Percentiles rank a stretch among this genome's conserved stretches.
phyloP scores from a whole-genome alignment of 2,113 vertebrate species.

The Podarcis cretensis region DNA sequence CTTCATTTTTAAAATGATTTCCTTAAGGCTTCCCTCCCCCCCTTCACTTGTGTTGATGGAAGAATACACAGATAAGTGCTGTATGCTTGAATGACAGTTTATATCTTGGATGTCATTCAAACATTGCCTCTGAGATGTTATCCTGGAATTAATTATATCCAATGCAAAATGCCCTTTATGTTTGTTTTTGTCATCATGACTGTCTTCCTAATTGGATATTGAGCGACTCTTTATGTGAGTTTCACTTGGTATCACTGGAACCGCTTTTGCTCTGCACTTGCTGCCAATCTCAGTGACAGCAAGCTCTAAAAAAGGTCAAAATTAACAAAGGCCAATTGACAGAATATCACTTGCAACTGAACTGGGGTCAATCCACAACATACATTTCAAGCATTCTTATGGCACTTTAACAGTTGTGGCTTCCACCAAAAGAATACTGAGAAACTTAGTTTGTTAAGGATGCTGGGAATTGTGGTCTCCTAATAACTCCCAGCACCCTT shows the following conservation, averaged over 20 bases:
- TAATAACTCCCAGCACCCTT: too few relatives aligned
- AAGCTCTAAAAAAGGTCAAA: constrained; percentile 37
- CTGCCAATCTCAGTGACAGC: constrained; percentile 34
- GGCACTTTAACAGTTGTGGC: too few relatives aligned
- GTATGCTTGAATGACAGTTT: constrained; percentile 26
- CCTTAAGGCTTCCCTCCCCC: constrained; percentile 16
- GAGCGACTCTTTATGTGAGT: constrained; percentile 37
- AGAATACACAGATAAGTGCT: constrained; percentile 40
- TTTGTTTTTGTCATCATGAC: constrained; percentile 44
- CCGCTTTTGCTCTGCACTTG: constrained; percentile 7
- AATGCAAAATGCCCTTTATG: background rate
- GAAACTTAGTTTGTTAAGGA: too few relatives aligned
- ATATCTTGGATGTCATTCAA: constrained; percentile 31
- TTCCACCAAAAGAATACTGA: too few relatives aligned
- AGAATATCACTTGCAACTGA: background rate
- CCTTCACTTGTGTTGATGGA: constrained; percentile 23
- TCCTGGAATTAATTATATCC: constrained; percentile 52
- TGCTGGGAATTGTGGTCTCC: too few relatives aligned
- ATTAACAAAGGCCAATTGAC: background rate
- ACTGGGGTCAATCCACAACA: background rate
- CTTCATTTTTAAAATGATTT: background rate
- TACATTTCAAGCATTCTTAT: too few relatives aligned
- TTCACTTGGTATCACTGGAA: background rate
- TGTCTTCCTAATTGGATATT: constrained; percentile 53
- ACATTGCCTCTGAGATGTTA: constrained; percentile 47